These are phyloP conservation scores for Scyliorhinus canicula DNA, from an alignment of 2,797 vertebrate species.

Conservation along the genomic window DNA sequence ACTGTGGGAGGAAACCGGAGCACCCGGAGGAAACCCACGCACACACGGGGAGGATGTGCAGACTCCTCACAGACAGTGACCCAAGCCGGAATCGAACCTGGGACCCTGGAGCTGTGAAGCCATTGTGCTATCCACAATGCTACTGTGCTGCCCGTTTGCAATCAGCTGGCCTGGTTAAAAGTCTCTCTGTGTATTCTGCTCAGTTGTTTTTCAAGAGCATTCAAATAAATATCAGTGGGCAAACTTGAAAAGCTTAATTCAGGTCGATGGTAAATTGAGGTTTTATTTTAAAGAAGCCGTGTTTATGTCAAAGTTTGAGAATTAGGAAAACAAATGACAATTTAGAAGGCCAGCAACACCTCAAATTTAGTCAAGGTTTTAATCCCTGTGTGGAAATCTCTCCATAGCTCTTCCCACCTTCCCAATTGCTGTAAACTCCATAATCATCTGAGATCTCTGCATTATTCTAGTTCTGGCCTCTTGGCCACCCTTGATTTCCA, in stretches of 20 bases:
- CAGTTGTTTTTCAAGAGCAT: not conserved
- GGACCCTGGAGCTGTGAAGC: too few relatives aligned
- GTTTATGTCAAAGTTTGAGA: not conserved
- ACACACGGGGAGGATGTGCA: too few relatives aligned
- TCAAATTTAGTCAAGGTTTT: not conserved
- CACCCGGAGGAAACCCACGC: too few relatives aligned
- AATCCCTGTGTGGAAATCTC: not conserved
- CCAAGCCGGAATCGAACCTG: too few relatives aligned
- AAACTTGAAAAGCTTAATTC: not conserved
- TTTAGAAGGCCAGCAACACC: not conserved
- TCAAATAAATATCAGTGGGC: not conserved
- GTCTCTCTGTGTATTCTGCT: not conserved
- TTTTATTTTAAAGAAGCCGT: not conserved
- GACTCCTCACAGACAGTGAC: too few relatives aligned
- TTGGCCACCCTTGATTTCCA: not conserved
- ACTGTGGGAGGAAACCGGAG: too few relatives aligned
- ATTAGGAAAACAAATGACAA: not conserved
- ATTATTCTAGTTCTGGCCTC: not conserved
- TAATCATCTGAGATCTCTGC: not conserved
- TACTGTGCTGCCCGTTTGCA: too few relatives aligned
- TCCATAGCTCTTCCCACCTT: too few relatives aligned
- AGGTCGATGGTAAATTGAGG: not conserved
- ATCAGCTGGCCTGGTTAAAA: not conserved
- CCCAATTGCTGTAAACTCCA: not conserved
- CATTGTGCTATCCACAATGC: too few relatives aligned